Conservation (phyloP, 2,113 vertebrate genomes). For the Poeciliopsis occidentalis region DNA sequence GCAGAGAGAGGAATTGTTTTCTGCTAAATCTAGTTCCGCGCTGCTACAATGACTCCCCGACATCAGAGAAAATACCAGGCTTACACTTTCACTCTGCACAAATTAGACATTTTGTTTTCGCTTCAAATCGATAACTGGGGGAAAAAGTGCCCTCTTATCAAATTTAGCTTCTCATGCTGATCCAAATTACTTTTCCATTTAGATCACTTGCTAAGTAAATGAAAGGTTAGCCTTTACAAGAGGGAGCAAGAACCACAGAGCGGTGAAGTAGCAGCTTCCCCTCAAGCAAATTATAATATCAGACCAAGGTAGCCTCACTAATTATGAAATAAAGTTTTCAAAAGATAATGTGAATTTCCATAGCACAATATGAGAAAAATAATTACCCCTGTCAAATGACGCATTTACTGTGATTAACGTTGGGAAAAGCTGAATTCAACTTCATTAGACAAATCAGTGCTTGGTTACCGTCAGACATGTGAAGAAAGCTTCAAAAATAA, state of each 20-base stretch:
- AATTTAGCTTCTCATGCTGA: conserved; percentile 20
- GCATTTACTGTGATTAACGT: background rate
- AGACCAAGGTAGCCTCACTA: too few relatives aligned
- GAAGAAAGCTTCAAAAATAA: background rate
- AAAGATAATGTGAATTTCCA: background rate
- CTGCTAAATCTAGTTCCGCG: conserved; percentile 56
- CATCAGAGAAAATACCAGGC: conserved; percentile 34
- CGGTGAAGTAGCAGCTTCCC: too few relatives aligned
- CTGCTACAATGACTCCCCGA: conserved; percentile 45
- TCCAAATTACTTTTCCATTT: conserved; percentile 15
- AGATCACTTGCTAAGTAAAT: conserved; percentile 31
- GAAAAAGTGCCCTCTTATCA: conserved; percentile 12
- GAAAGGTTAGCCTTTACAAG: conserved; percentile 21
- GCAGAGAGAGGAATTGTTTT: conserved; percentile 57
- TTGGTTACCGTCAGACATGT: background rate
- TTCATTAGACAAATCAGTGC: background rate
- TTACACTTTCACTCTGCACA: conserved; percentile 14
- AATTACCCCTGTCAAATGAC: background rate
- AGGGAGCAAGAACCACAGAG: background rate
- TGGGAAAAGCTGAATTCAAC: background rate
- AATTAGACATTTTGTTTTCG: conserved; percentile 40
- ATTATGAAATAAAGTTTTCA: background rate
- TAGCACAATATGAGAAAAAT: background rate
- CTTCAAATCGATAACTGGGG: conserved; percentile 25
- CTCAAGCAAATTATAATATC: too few relatives aligned